Evolutionary conservation across 1,140 invertebrate genomes (phyloP).

Genomic region (Zaprionus capensis): DNA sequence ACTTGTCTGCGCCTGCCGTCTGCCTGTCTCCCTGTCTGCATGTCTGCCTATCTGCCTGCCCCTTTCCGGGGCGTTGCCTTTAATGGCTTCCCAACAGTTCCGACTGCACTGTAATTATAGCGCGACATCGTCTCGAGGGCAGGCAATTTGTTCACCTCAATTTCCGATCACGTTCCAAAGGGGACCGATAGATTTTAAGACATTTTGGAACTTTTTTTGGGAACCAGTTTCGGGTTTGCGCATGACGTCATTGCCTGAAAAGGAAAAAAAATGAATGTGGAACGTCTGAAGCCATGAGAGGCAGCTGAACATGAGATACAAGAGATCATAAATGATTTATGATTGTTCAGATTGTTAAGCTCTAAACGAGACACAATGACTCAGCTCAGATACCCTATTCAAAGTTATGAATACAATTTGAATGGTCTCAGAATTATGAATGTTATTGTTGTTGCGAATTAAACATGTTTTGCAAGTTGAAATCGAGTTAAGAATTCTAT

Average conservation of each 20-base stretch:
- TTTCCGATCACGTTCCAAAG: conserved; percentile 33
- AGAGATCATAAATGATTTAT: conserved; percentile 40
- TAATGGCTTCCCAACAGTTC: conserved; percentile 21
- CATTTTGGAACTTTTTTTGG: background rate
- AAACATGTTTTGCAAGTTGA: background rate
- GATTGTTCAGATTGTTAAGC: conserved; percentile 7
- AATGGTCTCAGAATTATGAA: background rate
- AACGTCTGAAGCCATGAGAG: background rate
- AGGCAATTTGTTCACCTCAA: conserved; percentile 14
- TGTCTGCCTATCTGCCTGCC: background rate
- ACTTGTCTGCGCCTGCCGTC: conserved; percentile 13
- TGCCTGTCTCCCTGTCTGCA: background rate
- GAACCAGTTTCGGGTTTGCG: conserved; percentile 18
- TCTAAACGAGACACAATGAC: background rate
- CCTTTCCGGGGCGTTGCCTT: conserved; percentile 17
- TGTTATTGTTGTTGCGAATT: background rate
- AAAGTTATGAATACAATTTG: background rate
- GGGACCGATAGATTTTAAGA: background rate
- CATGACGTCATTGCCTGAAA: conserved; percentile 28
- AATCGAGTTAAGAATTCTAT: background rate
- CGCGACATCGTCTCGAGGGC: conserved; percentile 5
- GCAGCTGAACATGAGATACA: background rate
- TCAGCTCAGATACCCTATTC: conserved; percentile 2
- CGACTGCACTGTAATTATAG: conserved; percentile 11
- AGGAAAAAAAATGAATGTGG: background rate